Percentiles rank a stretch among this genome's conserved stretches.
Evolutionary conservation across 2,113 vertebrate species (phyloP).

Genomic region (Mugil cephalus): DNA sequence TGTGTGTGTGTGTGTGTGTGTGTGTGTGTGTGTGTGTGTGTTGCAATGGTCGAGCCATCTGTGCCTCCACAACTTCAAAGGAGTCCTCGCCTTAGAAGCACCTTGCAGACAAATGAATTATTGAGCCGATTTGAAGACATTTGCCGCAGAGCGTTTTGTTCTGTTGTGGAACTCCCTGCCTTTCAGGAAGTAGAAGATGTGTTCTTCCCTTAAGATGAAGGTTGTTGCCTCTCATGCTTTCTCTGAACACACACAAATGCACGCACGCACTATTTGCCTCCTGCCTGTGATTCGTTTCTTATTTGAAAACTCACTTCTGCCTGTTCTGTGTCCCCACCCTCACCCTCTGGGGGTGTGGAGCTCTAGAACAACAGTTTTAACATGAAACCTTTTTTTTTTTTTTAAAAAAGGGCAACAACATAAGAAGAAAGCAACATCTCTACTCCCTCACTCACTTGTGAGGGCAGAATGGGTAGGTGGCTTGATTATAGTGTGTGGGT

Average conservation of each 20-base stretch:
- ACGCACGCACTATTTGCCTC: conserved; percentile 13
- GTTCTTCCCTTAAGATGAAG: conserved; percentile 64
- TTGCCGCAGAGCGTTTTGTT: conserved; percentile 68
- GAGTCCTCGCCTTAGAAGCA: conserved; percentile 32
- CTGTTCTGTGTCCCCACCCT: not conserved
- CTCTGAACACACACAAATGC: not conserved
- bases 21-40: conserved; percentile 11
- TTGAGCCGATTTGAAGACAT: conserved; percentile 68
- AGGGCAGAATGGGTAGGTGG: conserved; percentile 11
- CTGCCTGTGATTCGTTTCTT: conserved; percentile 10
- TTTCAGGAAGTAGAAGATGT: conserved; percentile 68
- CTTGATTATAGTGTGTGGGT: conserved; percentile 45
- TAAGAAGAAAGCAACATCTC: conserved; percentile 6
- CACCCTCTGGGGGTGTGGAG: not conserved
- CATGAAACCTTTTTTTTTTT: conserved; percentile 10
- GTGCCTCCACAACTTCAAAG: conserved; percentile 73
- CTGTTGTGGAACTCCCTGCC: conserved; percentile 52
- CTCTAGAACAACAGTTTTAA: not conserved
- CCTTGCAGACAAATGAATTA: conserved; percentile 74
- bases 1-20: conserved; percentile 10
- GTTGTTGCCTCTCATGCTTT: conserved; percentile 26
- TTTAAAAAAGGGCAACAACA: conserved; percentile 13
- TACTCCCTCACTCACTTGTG: not conserved
- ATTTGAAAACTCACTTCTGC: conserved; percentile 25
- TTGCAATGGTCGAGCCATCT: conserved; percentile 69